Evolutionary conservation across 2,888 invertebrate species (phyloP), one percentile per base, ranked within the genome.

Genomic region (Coenonympha glycerion): DNA sequence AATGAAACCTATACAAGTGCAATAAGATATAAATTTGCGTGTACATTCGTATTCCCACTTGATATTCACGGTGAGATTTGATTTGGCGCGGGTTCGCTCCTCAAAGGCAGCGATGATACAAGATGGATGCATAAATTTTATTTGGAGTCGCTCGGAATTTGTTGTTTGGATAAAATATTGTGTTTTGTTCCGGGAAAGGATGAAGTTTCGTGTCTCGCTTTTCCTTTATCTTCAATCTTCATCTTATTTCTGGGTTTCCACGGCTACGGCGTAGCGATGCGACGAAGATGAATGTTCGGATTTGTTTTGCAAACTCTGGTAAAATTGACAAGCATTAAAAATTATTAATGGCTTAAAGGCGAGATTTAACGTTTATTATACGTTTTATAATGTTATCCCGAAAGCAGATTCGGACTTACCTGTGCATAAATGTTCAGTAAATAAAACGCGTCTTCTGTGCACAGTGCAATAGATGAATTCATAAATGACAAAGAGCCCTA

Each of bases 41-140:
- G 31, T 11, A 6, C 19, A 15, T 22, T 24, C 39, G 11, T 9
- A 39, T 31, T 21, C 5, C 26, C 22, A 50, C 46, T 55, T 52
- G 52, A 46, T 55, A 52, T 55, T 52, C 55, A 46, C 42, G 53
- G 28, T 40, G 49, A 55, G 55, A 52, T 55, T 55, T 55, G 55
- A 55, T 55, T 49, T 46, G 49, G 30, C 49, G 46, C 52, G 34
- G 37, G n/a, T 16, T 31, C 16, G 11, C 31, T 50, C 34, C 42
- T 49, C 55, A 52, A 51, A 54, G 54, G 45, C 49, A 28, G 24
- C 39, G 30, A 40, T 39, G 40, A 40, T 31, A 40, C 47, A 40
- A 47, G 39, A 47, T 47, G 47, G 22, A 39, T 40, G 47, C 30
- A 47, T 31, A 39, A 47, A 39, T 47, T 37, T 47, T 31, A 31